These are phyloP conservation scores for Cheilosia urbana DNA, from an alignment of 2,888 invertebrate genomes.

Conservation along the genomic window DNA sequence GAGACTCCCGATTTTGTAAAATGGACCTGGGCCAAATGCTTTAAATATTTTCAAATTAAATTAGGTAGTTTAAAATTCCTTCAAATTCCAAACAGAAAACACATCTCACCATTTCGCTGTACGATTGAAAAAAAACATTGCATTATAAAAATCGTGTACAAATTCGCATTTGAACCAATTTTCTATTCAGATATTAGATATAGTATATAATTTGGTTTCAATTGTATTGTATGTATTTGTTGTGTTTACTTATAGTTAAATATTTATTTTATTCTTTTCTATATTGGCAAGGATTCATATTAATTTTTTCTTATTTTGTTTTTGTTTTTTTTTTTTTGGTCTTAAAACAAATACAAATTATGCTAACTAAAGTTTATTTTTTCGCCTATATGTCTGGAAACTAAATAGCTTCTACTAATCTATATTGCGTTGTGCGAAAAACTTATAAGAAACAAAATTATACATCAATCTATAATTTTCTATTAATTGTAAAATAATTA, in stretches of 20 bases:
- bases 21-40: too few species aligned
- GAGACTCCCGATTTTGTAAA: too few species aligned
- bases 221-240: constrained; percentile 33
- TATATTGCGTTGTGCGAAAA: constrained; percentile 3
- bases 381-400: too few species aligned
- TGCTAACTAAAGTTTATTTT: background rate
- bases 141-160: background rate
- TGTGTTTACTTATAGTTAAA: constrained; percentile 17
- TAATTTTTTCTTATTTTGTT: background rate
- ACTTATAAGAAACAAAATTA: background rate
- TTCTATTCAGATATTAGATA: constrained; percentile 20
- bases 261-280: constrained; percentile 54
- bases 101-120: background rate
- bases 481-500: constrained; percentile 57
- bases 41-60: too few species aligned
- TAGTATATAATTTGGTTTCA: background rate
- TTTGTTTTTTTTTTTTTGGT: constrained; percentile 12
- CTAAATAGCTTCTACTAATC: constrained; percentile 1
- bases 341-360: constrained; percentile 18
- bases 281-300: constrained; percentile 73
- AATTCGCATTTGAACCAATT: constrained; percentile 6
- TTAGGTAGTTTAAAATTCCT: too few species aligned
- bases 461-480: constrained; percentile 3
- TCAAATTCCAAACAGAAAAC: background rate
- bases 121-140: background rate